Conservation (phyloP, 2,888 invertebrate genomes). For the Amphipyra berbera region DNA sequence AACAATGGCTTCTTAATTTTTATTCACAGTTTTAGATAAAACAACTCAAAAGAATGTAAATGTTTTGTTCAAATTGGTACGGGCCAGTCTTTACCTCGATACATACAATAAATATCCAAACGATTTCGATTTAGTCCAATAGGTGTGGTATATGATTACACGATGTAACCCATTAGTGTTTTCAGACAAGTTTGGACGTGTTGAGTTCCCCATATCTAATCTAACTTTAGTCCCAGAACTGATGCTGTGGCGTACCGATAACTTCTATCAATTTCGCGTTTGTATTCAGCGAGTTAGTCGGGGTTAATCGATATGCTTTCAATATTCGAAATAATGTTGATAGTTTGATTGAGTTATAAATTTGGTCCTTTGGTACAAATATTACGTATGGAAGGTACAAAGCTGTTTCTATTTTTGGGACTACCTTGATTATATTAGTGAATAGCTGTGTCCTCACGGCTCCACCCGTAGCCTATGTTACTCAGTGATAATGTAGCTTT, state of each 20-base stretch:
- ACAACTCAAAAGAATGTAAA: too few species aligned
- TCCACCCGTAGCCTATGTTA: too few species aligned
- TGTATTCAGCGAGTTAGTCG: conserved; percentile 51
- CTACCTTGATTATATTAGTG: too few species aligned
- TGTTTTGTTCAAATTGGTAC: too few species aligned
- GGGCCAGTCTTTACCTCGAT: too few species aligned
- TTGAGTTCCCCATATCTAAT: conserved; percentile 55
- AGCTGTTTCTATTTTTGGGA: too few species aligned
- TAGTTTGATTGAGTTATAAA: conserved; percentile 43
- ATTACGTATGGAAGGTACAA: too few species aligned
- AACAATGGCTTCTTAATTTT: too few species aligned
- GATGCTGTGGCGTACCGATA: conserved; percentile 36
- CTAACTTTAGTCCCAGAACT: conserved; percentile 58
- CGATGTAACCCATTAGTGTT: conserved; percentile 46
- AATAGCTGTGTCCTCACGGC: too few species aligned
- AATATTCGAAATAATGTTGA: conserved; percentile 48
- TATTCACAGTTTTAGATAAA: too few species aligned
- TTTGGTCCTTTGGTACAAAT: background rate
- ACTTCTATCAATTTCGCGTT: conserved; percentile 60
- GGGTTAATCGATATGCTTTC: conserved; percentile 50
- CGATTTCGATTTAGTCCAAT: conserved; percentile 3
- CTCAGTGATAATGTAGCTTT: too few species aligned
- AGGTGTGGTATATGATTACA: conserved; percentile 21
- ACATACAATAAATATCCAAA: conserved; percentile 1
- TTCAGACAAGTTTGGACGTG: conserved; percentile 43